Percentiles rank a stretch among this genome's conserved stretches.
phyloP scores from a whole-genome alignment of 2,888 invertebrate genomes.

The Drosophila koepferae region DNA sequence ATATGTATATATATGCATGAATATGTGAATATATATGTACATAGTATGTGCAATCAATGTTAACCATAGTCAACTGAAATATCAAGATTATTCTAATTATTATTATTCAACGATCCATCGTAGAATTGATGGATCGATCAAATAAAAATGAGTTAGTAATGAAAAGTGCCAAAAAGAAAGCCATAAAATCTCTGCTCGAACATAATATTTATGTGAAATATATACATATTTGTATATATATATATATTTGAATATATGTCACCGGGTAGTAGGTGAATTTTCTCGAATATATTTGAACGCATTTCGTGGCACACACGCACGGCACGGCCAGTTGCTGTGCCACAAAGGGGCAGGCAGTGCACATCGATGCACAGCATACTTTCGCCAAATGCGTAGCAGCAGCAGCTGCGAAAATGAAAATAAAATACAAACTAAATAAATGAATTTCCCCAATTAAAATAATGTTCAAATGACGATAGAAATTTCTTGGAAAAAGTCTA shows the following conservation, averaged over 20 bases:
- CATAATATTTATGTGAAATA: not conserved
- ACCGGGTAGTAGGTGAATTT: not conserved
- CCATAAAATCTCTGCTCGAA: not conserved
- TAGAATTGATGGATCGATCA: too few species aligned
- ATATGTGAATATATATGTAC: too few species aligned
- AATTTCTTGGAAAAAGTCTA: conserved; percentile 72
- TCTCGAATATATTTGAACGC: conserved; percentile 1
- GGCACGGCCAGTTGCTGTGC: conserved; percentile 18
- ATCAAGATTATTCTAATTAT: too few species aligned
- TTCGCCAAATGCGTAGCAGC: conserved; percentile 55
- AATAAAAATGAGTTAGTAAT: too few species aligned
- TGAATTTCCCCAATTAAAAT: conserved; percentile 73
- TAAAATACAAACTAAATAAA: conserved; percentile 23
- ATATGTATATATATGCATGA: too few species aligned
- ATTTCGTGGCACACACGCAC: conserved; percentile 12
- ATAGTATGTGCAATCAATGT: too few species aligned
- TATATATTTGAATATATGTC: not conserved
- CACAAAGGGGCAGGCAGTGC: conserved; percentile 19
- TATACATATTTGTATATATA: too few species aligned
- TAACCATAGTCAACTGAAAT: too few species aligned
- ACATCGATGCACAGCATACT: conserved; percentile 40
- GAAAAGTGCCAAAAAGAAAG: too few species aligned
- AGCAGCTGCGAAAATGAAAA: conserved; percentile 10
- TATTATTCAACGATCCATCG: too few species aligned
- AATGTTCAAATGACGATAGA: conserved; percentile 60